Conservation (phyloP, 2,888 invertebrate species). For the Hymenopus coronatus region DNA sequence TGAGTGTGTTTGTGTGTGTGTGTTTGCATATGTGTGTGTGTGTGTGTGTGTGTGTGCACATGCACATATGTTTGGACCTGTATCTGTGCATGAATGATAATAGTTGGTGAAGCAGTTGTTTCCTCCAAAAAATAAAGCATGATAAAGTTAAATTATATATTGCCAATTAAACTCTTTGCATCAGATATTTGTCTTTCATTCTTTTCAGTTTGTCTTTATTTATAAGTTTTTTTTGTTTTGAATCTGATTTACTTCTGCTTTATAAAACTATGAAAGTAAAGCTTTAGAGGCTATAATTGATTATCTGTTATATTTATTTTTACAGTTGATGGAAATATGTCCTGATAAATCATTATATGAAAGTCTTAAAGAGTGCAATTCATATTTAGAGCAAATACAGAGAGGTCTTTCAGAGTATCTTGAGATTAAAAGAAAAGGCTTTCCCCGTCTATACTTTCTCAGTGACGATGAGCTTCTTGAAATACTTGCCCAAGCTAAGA, state of each 20-base stretch:
- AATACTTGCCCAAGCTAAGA: slow-evolving; percentile 74
- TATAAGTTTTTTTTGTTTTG: background rate
- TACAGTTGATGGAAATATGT: slow-evolving; percentile 62
- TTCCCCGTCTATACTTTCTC: slow-evolving; percentile 77
- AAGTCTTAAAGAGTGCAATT: slow-evolving; percentile 66
- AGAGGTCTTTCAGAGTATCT: slow-evolving; percentile 75
- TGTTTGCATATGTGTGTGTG: too few species aligned
- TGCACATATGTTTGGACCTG: too few species aligned
- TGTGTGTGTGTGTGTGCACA: too few species aligned
- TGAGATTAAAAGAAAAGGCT: slow-evolving; percentile 70
- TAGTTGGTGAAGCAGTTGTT: too few species aligned
- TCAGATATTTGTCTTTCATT: too few species aligned
- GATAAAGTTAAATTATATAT: too few species aligned
- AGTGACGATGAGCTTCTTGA: slow-evolving; percentile 81
- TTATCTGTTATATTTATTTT: slow-evolving; percentile 1
- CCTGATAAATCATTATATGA: slow-evolving; percentile 65
- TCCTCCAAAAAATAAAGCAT: too few species aligned
- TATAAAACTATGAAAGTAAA: background rate
- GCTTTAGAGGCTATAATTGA: background rate
- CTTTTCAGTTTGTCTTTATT: background rate
- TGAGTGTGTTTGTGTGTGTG: too few species aligned
- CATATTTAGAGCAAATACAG: slow-evolving; percentile 67
- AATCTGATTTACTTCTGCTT: background rate
- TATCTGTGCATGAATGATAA: too few species aligned
- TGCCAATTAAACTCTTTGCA: too few species aligned